phyloP scores from a whole-genome alignment of 2,797 vertebrate species.

The Melanotaenia parkinsoni region DNA sequence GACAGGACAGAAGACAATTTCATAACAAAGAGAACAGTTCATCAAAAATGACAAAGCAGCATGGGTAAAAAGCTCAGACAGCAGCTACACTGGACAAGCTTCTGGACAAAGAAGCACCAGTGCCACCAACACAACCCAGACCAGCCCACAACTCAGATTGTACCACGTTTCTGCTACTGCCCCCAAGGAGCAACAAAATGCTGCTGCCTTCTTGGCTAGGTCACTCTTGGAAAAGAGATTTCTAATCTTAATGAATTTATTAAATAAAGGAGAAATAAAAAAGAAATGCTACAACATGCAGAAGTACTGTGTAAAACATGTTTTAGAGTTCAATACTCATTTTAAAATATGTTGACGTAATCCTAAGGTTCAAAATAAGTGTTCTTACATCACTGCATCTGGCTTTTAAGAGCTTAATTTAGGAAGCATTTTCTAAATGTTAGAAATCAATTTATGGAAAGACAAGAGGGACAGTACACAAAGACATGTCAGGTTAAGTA shows the following conservation, averaged over 20 bases:
- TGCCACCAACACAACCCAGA: neutral
- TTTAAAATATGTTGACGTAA: neutral
- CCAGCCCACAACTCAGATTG: neutral
- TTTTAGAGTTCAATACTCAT: neutral
- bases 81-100: too few relatives aligned
- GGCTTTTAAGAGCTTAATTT: rapidly evolving
- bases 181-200: too few relatives aligned
- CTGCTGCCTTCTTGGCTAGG: neutral
- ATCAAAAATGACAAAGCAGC: too few relatives aligned
- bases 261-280: neutral
- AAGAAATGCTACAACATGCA: neutral
- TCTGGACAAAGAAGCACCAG: neutral
- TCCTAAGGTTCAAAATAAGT: neutral
- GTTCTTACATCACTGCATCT: neutral
- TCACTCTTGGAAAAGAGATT: neutral
- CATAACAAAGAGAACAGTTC: too few relatives aligned
- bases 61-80: too few relatives aligned
- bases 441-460: neutral
- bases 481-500: neutral
- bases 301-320: neutral
- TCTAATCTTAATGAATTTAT: neutral
- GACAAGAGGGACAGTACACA: neutral
- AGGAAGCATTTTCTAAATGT: neutral
- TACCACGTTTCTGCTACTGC: too few relatives aligned
- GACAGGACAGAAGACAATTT: too few relatives aligned